Evolutionary conservation across 2,888 invertebrate species (phyloP).

Genomic region (Myopa testacea): DNA sequence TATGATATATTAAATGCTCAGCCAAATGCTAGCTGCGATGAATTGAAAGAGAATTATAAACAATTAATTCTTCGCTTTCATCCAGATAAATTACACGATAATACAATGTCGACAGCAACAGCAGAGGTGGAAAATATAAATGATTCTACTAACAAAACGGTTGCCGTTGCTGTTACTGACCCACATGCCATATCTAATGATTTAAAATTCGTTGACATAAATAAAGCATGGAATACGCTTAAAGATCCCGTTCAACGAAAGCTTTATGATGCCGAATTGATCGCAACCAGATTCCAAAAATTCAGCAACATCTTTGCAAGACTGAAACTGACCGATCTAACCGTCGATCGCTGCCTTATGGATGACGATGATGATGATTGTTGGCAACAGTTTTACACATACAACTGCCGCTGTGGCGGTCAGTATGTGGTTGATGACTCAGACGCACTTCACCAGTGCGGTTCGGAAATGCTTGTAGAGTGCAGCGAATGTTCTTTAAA

Average conservation of each 20-base stretch:
- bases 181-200: conserved; percentile 15
- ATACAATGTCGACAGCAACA: conserved; percentile 37
- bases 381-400: conserved; percentile 61
- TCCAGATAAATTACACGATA: conserved; percentile 65
- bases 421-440: conserved; percentile 65
- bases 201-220: conserved; percentile 70
- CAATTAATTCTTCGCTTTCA: conserved; percentile 66
- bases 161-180: conserved; percentile 35
- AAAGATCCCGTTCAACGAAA: conserved; percentile 73
- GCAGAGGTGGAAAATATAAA: conserved; percentile 39
- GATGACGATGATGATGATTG: conserved; percentile 29
- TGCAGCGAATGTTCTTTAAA: conserved; percentile 83
- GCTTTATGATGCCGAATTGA: conserved; percentile 75
- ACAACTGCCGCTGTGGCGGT: conserved; percentile 80
- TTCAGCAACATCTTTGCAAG: conserved; percentile 72
- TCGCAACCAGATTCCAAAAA: conserved; percentile 72
- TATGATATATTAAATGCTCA: conserved; percentile 62
- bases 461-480: conserved; percentile 71
- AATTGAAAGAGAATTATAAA: conserved; percentile 65
- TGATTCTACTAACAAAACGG: conserved; percentile 23
- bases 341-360: conserved; percentile 11
- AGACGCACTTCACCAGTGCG: conserved; percentile 48
- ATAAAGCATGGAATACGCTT: conserved; percentile 79
- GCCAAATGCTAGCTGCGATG: conserved; percentile 57
- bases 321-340: conserved; percentile 69